These are phyloP conservation scores for Mayetiola destructor DNA, from an alignment of 2,888 invertebrate species.

Conservation along the genomic window DNA sequence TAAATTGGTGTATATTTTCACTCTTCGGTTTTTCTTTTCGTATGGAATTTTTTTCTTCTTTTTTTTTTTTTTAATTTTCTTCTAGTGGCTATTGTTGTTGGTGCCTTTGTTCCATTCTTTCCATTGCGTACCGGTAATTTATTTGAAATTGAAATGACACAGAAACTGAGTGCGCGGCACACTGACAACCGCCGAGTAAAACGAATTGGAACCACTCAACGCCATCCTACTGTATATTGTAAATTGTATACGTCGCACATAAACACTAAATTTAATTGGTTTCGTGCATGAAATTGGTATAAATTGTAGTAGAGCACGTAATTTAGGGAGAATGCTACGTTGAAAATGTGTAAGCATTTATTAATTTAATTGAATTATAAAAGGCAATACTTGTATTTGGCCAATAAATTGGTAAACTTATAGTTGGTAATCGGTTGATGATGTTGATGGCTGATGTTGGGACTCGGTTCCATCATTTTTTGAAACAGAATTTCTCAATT, in stretches of 20 bases:
- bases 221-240: not conserved
- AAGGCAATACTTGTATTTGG: not conserved
- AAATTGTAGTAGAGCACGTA: slow-evolving; percentile 2
- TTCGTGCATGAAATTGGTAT: slow-evolving; percentile 11
- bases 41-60: not conserved
- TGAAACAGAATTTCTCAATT: too few species aligned
- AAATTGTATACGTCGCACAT: too few species aligned
- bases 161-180: not conserved
- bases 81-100: not conserved
- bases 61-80: not conserved
- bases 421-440: too few species aligned
- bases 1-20: too few species aligned
- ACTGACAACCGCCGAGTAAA: not conserved
- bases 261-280: not conserved
- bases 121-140: not conserved
- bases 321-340: slow-evolving; percentile 1
- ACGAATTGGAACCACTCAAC: too few species aligned
- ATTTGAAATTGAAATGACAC: slow-evolving; percentile 2
- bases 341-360: slow-evolving; percentile 10
- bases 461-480: too few species aligned
- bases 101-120: too few species aligned
- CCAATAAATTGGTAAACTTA: too few species aligned
- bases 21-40: not conserved
- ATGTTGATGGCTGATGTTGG: too few species aligned
- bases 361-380: slow-evolving; percentile 11